Conservation (phyloP, 1,140 invertebrate species). For the Drosophila nebulosa region DNA sequence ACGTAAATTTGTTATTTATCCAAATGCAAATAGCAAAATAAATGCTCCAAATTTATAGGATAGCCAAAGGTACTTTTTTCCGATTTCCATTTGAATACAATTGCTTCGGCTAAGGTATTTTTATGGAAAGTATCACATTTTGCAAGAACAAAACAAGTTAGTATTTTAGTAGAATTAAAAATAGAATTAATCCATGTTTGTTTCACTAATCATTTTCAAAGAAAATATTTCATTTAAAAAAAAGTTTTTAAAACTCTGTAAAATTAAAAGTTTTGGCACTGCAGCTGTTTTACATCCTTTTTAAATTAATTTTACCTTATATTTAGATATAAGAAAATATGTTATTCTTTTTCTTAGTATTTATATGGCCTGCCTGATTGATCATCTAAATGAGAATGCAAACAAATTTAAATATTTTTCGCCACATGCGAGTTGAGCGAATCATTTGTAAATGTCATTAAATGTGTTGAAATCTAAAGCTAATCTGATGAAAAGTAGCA, state of each 20-base stretch:
- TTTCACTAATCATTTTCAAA: no score
- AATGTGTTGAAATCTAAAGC: background rate
- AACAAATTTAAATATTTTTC: background rate
- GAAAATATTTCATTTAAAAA: no score
- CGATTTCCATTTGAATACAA: background rate
- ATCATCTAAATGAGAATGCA: background rate
- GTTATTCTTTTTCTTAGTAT: background rate
- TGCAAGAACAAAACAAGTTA: no score
- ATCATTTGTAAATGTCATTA: conserved; percentile 7
- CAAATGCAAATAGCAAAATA: conserved; percentile 36
- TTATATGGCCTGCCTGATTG: background rate
- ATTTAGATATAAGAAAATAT: no score
- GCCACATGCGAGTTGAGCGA: background rate
- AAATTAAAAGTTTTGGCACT: no score
- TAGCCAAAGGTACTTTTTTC: background rate
- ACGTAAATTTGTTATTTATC: conserved; percentile 23
- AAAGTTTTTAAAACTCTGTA: no score
- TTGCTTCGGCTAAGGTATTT: background rate
- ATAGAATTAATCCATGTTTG: no score
- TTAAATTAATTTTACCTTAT: no score
- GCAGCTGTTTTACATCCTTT: no score
- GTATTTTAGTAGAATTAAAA: no score
- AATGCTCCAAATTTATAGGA: conserved; percentile 31
- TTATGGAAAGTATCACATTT: no score
- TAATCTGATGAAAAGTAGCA: background rate